Base-by-base conservation (phyloP, 2,113 vertebrate species). In the Electrona antarctica region DNA sequence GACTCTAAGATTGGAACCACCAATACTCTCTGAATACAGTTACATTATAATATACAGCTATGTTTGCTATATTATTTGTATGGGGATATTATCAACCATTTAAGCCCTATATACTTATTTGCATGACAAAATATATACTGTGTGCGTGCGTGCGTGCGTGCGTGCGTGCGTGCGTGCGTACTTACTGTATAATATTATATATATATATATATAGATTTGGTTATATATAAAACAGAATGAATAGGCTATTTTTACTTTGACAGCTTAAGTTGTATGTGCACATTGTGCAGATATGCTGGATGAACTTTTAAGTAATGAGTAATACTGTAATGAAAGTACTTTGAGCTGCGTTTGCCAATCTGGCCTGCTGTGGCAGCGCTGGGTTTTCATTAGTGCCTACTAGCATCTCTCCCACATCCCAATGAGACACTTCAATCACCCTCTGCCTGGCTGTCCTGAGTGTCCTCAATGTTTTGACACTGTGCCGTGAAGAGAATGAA, bases 361-460 rank as follows among this genome's bases (percentile, higher is more conserved):
- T 80, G 69, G 51, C 74, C 75, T 77, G 58, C 77, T 79, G 70
- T 83, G 75, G 70, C 65, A 83, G 80, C 81, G 79, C 68, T 86
- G 80, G 74, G 73, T 76, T 87, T 87, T 90, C 89, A 90, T 90
- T 90, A 87, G 82, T 81, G 79, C 57, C 52, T 74, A 83, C 82
- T 86, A 83, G 70, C 81, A 80, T 59, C 70, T 58, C 71, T 79
- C 80, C 87, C 72, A 89, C 71, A 81, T 79, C 79, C 76, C 77
- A 81, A 90, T 81, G 76, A 87, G 71, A 87, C 78, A 85, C 82
- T 86, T 89, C 86, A 88, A 87, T 86, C 80, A 88, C 64, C 79
- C 78, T 69, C 68, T 80, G 67, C 59, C 76, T 73, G 61, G 78
- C 64, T 69, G 78, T 81, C 71, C 82, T 73, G 60, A 80, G 65